Conservation (phyloP, 2,888 invertebrate genomes). For the Diaphora mendica region DNA sequence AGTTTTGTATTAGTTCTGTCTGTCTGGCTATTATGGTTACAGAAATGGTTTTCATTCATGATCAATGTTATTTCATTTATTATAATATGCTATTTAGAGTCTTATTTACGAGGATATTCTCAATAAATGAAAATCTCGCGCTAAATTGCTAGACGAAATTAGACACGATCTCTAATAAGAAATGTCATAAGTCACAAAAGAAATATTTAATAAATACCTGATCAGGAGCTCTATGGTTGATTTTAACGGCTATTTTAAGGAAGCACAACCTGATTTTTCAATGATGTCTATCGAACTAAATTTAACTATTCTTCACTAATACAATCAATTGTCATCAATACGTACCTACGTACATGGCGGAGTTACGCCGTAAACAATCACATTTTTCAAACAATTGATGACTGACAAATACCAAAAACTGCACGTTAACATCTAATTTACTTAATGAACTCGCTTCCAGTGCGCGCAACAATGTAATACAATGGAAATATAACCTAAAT, state of each 20-base stretch:
- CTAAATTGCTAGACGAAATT: background rate
- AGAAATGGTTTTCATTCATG: background rate
- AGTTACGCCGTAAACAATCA: conserved; percentile 49
- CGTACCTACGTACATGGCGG: conserved; percentile 64
- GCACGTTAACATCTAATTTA: conserved; percentile 65
- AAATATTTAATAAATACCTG: background rate
- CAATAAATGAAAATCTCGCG: background rate
- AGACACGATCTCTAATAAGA: background rate
- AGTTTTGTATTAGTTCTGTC: background rate
- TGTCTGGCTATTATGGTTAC: background rate
- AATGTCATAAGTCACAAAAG: background rate
- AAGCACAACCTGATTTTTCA: conserved; percentile 15
- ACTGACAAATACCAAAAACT: conserved; percentile 67
- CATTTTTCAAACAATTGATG: conserved; percentile 71
- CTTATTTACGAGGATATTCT: no score
- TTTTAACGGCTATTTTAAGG: background rate
- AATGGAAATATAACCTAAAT: conserved; percentile 81
- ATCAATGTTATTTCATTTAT: background rate
- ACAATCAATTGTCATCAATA: conserved; percentile 35
- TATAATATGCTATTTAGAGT: background rate
- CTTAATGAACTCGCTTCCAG: conserved; percentile 70
- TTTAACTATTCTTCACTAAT: conserved; percentile 13
- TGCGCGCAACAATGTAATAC: conserved; percentile 71
- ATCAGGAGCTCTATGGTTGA: background rate
- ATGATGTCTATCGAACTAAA: conserved; percentile 22